Base-by-base conservation (phyloP, 37 sponge, comb jelly and placozoan species). In the Oscarella lobularis region DNA sequence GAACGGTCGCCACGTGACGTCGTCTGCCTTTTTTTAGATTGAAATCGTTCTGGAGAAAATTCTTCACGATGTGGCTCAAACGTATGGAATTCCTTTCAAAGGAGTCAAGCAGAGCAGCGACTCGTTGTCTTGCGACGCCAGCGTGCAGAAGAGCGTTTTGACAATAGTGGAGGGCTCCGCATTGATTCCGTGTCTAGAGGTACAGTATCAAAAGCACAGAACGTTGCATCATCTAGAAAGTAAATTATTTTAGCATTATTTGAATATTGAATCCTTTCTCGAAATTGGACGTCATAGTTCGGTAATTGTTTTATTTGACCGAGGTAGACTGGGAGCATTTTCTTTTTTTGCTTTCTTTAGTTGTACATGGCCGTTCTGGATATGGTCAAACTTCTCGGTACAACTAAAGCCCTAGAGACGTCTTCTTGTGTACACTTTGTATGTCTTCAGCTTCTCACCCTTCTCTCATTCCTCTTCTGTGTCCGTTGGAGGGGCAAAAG, bases 191-290 rank as follows among this genome's bases (percentile, higher is more conserved):
- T 48, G 9, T 48, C 9, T 48, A 27, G 60, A 48, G 20, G 60
- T 48, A 48, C 9, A n/a, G n/a, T n/a, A n/a, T n/a, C n/a, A n/a
- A n/a, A n/a, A n/a, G n/a, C n/a, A n/a, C n/a, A n/a, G n/a, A n/a
- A n/a, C n/a, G n/a, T n/a, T n/a, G n/a, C n/a, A n/a, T n/a, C n/a
- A n/a, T n/a, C n/a, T n/a, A n/a, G n/a, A n/a, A n/a, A n/a, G n/a
- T n/a, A n/a, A n/a, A n/a, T n/a, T n/a, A n/a, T n/a, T n/a, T n/a
- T 48, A 48, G 60, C 60, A 48, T 48, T 48, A 48, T 20, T 48
- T 48, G 60, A 48, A 48, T 48, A 48, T 48, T 27, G 60, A 48
- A 48, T 48, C 60, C 20, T 48, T 48, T 48, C 60, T 48, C 14
- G 60, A 48, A 20, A 48, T 48, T 48, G 60, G 60, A 27, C 60